Evolutionary conservation across 1,140 invertebrate species (phyloP), one percentile per base, ranked within the genome.

Genomic region (Ceratina japonica): DNA sequence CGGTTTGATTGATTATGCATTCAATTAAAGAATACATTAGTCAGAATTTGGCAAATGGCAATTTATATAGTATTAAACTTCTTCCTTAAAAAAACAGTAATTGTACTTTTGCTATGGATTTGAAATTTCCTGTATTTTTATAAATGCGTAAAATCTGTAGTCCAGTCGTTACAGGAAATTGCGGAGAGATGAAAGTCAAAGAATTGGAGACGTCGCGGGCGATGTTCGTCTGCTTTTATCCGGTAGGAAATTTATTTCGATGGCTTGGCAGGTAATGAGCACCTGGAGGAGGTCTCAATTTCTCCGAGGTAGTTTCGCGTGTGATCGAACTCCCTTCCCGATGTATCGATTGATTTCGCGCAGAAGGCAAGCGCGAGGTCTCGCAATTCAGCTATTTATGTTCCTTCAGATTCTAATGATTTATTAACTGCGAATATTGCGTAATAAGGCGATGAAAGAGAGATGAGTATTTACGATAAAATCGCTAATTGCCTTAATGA

Each of bases 191-290:
- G 31, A 37, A 75, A 59, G 37, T 69, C 22, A 49, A 51, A 49
- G 20, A 18, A 18, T 8, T n/a, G 54, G 16, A 49, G 16, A 62
- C n/a, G 27, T 24, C 8, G 10, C 12, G 10, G 31, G 22, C 13
- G 22, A 51, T 18, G 22, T 27, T 8, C 8, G 37, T n/a, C 22
- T 70, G 22, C 54, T 76, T 59, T 56, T 37, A 31, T 61, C 31
- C 12, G 44, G 58, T 59, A 61, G 65, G 54, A 62, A 70, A 76
- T 76, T 76, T 70, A 70, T 61, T 70, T n/a, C 13, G 8, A 61
- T 70, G 22, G 56, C 7, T 8, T 10, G 15, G 18, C 37, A 37
- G 73, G 62, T 56, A 75, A 75, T 44, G 64, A 58, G 18, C 20
- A 16, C 49, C 27, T 27, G 44, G 10, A n/a, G 20, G n/a, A 31